These are phyloP conservation scores for Syrmaticus mikado DNA, from an alignment of 2,113 vertebrate species.

Conservation along the genomic window DNA sequence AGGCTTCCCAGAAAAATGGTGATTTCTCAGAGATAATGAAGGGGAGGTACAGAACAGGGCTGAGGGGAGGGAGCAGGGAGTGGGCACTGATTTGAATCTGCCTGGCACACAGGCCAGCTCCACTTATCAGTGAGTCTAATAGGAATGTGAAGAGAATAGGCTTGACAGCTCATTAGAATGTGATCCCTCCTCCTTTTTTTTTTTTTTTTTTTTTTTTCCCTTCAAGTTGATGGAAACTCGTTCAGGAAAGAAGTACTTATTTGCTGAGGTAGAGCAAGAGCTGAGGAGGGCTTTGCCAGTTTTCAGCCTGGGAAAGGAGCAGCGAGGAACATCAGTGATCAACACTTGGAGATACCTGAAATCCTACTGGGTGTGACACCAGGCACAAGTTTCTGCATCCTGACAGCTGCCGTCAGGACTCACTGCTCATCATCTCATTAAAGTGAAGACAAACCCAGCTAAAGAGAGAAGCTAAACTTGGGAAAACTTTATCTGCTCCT, in stretches of 20 bases:
- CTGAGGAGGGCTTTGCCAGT: constrained; percentile 76
- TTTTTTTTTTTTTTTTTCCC: constrained; percentile 7
- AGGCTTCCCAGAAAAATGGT: constrained; percentile 30
- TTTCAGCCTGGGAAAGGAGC: constrained; percentile 61
- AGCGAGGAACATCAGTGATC: constrained; percentile 28
- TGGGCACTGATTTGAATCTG: constrained; percentile 63
- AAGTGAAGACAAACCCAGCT: not conserved
- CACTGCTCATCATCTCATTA: not conserved
- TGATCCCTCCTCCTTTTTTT: constrained; percentile 55
- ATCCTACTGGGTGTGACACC: not conserved
- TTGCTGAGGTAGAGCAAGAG: constrained; percentile 78
- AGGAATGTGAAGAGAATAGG: constrained; percentile 72
- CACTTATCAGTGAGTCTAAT: constrained; percentile 64
- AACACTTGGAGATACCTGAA: constrained; percentile 13
- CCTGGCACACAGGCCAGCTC: constrained; percentile 64
- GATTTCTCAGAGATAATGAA: constrained; percentile 19
- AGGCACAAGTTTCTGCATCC: not conserved
- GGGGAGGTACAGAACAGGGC: constrained; percentile 18
- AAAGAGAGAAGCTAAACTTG: not conserved
- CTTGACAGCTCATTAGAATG: constrained; percentile 69
- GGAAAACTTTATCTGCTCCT: not conserved
- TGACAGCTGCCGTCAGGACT: not conserved
- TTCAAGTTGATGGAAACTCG: constrained; percentile 70
- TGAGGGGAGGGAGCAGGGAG: constrained; percentile 31
- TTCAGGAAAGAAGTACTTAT: constrained; percentile 78